These are phyloP conservation scores for Platypus cylindrus DNA, from an alignment of 2,888 invertebrate genomes.

Conservation along the genomic window DNA sequence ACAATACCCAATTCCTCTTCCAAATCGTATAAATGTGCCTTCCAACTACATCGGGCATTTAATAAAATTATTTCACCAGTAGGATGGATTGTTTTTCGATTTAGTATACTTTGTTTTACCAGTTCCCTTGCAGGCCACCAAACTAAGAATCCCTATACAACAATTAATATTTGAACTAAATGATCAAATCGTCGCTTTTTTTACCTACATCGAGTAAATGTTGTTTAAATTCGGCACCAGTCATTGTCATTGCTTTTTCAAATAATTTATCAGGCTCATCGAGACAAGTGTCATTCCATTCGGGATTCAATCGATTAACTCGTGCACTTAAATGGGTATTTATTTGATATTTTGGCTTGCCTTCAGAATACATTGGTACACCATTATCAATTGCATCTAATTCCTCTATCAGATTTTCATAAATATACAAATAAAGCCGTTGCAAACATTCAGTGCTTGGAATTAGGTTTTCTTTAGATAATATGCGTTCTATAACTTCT, in stretches of 20 bases:
- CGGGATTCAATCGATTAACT: constrained; percentile 66
- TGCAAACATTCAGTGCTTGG: constrained; percentile 40
- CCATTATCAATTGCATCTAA: constrained; percentile 97
- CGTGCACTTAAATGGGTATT: constrained; percentile 64
- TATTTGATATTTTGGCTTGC: constrained; percentile 61
- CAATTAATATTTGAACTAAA: constrained; percentile 4
- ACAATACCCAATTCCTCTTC: constrained; percentile 60
- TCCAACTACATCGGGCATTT: constrained; percentile 71
- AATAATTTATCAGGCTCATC: constrained; percentile 51
- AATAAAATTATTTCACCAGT: constrained; percentile 77
- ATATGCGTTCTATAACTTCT: constrained; percentile 52
- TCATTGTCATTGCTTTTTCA: constrained; percentile 61
- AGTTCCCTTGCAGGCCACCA: constrained; percentile 82
- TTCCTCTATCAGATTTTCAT: constrained; percentile 80
- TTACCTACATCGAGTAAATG: constrained; percentile 39
- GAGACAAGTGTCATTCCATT: constrained; percentile 54
- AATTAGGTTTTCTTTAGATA: constrained; percentile 35
- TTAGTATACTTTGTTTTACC: constrained; percentile 59
- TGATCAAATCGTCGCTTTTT: not conserved
- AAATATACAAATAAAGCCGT: constrained; percentile 57
- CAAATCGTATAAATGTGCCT: constrained; percentile 70
- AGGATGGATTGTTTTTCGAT: constrained; percentile 52
- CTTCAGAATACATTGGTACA: constrained; percentile 60
- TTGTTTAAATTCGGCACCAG: constrained; percentile 67
- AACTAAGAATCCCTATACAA: constrained; percentile 44